Evolutionary conservation across 2,113 vertebrate species (phyloP), one percentile per base, ranked within the genome.

Genomic region (Dolichallabes microphthalmus): DNA sequence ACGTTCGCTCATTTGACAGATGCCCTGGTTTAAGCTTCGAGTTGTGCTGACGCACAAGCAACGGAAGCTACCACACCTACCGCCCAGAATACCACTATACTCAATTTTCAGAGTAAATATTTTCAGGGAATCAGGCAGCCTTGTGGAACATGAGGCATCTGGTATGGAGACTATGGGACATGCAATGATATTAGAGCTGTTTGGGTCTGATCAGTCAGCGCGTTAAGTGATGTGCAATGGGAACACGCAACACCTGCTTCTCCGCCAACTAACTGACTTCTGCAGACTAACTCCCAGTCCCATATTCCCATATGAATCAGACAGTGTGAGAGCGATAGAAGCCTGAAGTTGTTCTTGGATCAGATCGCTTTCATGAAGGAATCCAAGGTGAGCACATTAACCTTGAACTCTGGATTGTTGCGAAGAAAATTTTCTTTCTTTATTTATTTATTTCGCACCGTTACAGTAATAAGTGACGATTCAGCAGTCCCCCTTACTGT

Each of bases 151-250:
- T 30, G 39, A 30, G 61, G 14, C 75, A 78, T 68, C 75, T 85
- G 75, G 50, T 79, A 20, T 0, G 1, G 74, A 78, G 83, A 84
- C n/a, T 78, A 39, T 39, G 83, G 74, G 83, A 84, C 35, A 66
- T 66, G 74, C 50, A 25, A 85, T 84, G 82, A 75, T 76, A 76
- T 63, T 64, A 76, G 45, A 53, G 58, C 35, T 75, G 73, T 76
- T 84, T 84, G n/a, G 82, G 60, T 84, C 25, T 61, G 71, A 84
- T 76, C 73, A 64, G 39, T 61, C 82, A 84, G 71, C 76, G 82
- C 50, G 82, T 74, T 84, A 84, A 84, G 82, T 84, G 45, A 50
- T 76, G 73, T 64, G 71, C 82, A 84, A 64, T 79, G 75, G 75
- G 75, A 64, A 68, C 13, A 57, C 2, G 61, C 75, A 78, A 85